Evolutionary conservation across 2,888 invertebrate species (phyloP), one percentile per base, ranked within the genome.

Genomic region (Tortrix viridana): DNA sequence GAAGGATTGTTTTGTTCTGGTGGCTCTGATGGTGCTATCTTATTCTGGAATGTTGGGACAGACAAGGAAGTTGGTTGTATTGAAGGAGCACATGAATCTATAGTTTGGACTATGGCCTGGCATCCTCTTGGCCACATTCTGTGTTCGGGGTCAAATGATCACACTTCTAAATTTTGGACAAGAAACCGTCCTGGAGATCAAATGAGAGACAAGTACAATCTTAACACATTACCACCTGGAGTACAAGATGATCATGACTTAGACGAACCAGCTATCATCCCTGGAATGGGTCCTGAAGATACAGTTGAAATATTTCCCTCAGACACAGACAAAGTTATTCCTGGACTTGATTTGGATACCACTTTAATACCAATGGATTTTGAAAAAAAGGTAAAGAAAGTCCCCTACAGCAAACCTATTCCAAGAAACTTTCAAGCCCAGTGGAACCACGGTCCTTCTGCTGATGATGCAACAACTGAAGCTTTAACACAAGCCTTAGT

Each of bases 101-200:
- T 99, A 80, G 98, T 99, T 3, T 99, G 99, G 99, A 98, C 98
- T 14, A 93, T 99, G 80, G 98, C 98, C 32, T 99, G 99, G 99
- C 99, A 99, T 93, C 99, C 99, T 0, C 92, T 99, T 18, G 99
- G 99, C 0, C 99, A 99, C 80, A 99, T 99, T 75, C 93, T 99
- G 37, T 99, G 98, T 79, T 98, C 99, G 3, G 99, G 99, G 0
- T 99, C 99, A n/a, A 99, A 99, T 89, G 99, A 99, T 89, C 99
- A 99, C 79, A 98, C 99, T 23, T 97, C 96, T 22, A 99, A 99
- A 90, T 99, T 99, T 91, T 99, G 99, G 99, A 99, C 99, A 1
- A 93, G 99, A 68, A 99, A 99, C 89, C 94, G 99, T 52, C 99
- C 99, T 0, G 99, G 99, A 19, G 99, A 99, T 92, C 94, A 96